Percentiles rank a stretch among this genome's conserved stretches.
These are phyloP conservation scores for Astreopora myriophthalma DNA, from an alignment of 64 coral and sea anemone genomes.

Conservation along the genomic window DNA sequence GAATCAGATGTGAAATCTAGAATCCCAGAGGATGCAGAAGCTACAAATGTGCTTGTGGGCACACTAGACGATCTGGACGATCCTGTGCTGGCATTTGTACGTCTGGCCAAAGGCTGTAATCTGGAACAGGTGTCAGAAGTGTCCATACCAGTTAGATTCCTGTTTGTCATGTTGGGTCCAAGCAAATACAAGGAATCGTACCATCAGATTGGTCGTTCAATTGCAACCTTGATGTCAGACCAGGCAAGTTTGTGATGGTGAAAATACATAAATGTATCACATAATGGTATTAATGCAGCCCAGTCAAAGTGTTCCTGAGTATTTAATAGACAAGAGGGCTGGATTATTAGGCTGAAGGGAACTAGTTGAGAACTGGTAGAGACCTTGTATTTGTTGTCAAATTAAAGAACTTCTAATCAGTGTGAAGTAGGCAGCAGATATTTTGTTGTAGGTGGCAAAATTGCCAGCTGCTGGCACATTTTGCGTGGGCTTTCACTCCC, in stretches of 20 bases:
- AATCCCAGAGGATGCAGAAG: constrained; percentile 82
- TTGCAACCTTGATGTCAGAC: constrained; percentile 89
- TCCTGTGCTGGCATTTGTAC: constrained; percentile 82
- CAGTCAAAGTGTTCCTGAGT: no score
- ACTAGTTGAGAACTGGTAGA: no score
- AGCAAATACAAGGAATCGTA: constrained; percentile 66
- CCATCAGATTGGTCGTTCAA: constrained; percentile 84
- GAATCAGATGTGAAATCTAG: constrained; percentile 71
- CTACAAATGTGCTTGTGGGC: constrained; percentile 86
- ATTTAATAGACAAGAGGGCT: no score
- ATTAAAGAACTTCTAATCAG: no score
- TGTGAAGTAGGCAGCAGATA: no score
- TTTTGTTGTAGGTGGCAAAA: no score
- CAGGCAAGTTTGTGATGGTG: constrained; percentile 27
- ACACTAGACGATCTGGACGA: constrained; percentile 80
- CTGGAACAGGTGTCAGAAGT: constrained; percentile 75
- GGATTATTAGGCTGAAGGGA: no score
- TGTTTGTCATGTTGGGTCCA: constrained; percentile 85
- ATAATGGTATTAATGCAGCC: no score
- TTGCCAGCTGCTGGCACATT: no score
- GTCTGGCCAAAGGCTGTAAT: constrained; percentile 71
- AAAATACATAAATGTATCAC: not conserved
- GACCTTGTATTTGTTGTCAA: no score
- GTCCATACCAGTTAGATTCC: constrained; percentile 76
- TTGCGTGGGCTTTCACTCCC: no score